Conservation (phyloP, 2,113 vertebrate species). For the Odontophorus gujanensis region DNA sequence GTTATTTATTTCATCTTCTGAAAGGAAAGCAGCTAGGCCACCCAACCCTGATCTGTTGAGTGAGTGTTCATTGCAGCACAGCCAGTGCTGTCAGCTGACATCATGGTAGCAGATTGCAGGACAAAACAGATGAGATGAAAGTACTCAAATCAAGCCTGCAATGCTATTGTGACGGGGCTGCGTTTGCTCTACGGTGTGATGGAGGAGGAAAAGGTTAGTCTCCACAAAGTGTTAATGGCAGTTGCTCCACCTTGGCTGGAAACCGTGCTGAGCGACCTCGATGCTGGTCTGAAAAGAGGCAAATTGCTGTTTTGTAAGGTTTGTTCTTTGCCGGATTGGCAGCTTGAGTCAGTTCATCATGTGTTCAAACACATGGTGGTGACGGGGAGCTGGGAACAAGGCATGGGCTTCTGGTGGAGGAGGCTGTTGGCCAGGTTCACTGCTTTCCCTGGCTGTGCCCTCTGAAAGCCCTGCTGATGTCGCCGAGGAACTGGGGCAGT, state of each 20-base stretch:
- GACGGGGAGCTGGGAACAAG: background rate
- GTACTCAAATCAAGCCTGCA: background rate
- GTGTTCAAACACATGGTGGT: background rate
- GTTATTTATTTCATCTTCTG: background rate
- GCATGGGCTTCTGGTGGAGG: background rate
- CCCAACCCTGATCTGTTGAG: background rate
- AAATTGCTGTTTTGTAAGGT: background rate
- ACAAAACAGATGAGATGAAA: background rate
- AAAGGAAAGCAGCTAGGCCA: background rate
- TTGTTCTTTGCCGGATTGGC: background rate
- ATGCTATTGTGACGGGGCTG: background rate
- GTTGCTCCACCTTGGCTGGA: background rate
- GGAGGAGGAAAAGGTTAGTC: background rate
- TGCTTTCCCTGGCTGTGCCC: background rate
- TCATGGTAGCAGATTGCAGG: background rate
- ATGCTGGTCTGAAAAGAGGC: background rate
- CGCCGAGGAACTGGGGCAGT: background rate
- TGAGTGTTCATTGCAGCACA: background rate
- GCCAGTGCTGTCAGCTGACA: rapidly evolving
- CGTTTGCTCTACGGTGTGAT: background rate
- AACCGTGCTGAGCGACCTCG: background rate
- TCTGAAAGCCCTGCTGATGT: background rate
- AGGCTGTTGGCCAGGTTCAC: background rate
- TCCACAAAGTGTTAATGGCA: background rate
- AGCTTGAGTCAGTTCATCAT: background rate